A percentile compares a stretch with the other conserved stretches of the same genome.
Evolutionary conservation across 2,888 invertebrate genomes (phyloP).

Genomic region (Epirrhoe alternata): DNA sequence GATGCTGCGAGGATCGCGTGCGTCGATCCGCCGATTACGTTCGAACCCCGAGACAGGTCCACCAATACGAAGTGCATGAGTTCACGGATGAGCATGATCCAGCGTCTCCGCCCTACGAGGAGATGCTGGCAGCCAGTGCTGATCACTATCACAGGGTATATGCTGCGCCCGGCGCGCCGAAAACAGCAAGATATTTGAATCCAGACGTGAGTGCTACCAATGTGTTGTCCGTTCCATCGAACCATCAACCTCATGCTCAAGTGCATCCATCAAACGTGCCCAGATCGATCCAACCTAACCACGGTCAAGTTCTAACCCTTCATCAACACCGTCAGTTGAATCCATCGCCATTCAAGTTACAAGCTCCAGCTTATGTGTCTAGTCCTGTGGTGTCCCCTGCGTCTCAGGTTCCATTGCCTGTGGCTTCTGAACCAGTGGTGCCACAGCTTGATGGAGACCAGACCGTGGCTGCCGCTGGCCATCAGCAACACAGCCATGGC

Average conservation of each 20-base stretch:
- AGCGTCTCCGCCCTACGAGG: conserved; percentile 69
- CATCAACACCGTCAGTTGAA: conserved; percentile 6
- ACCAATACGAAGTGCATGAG: conserved; percentile 78
- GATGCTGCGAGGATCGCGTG: conserved; percentile 56
- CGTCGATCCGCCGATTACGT: conserved; percentile 56
- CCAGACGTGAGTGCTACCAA: conserved; percentile 40
- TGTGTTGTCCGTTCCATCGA: conserved; percentile 33
- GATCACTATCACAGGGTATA: conserved; percentile 75
- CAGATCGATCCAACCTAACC: conserved; percentile 15
- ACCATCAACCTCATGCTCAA: conserved; percentile 22
- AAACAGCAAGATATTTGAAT: conserved; percentile 40
- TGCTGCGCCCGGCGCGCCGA: conserved; percentile 49
- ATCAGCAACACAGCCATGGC: conserved; percentile 64
- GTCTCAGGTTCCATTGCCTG: conserved; percentile 46
- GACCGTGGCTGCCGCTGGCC: conserved; percentile 57
- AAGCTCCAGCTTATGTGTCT: conserved; percentile 39
- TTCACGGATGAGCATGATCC: conserved; percentile 61
- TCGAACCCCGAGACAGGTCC: conserved; percentile 65
- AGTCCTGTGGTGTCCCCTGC: conserved; percentile 40
- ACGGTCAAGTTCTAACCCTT: conserved; percentile 4
- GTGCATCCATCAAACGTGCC: conserved; percentile 23
- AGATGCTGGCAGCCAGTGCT: conserved; percentile 77
- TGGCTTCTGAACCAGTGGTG: conserved; percentile 45
- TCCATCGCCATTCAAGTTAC: conserved; percentile 23
- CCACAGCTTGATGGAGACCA: conserved; percentile 56